Evolutionary conservation across 23 tunicate genomes (phyloP), one percentile per base, ranked within the genome.

Genomic region (Diplosoma virens): DNA sequence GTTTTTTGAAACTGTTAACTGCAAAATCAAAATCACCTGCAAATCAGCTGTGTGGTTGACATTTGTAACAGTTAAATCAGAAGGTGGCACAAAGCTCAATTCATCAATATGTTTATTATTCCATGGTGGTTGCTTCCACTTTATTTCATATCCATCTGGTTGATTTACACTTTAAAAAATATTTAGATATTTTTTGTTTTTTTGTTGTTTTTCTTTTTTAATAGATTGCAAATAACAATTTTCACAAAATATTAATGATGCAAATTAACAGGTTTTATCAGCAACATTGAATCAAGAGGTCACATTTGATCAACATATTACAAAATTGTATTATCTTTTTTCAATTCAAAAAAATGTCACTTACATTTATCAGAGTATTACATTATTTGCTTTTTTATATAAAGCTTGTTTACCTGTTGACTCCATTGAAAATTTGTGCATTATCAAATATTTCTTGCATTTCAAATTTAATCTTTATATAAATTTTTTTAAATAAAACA

Each of bases 51-150:
- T 80, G 16, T 88, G 95, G 1, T 76, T 75, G 25, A 88, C 83
- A 25, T 82, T 78, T 16, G 95, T 88, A 0, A 82, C 87, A 45
- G 67, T 81, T 1, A 81, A 65, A 47, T 88, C 87, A 16, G 95
- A 88, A 45, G 76, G 95, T 50, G 95, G 83, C 30, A 33, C 35
- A 2, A 77, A 25, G 4, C 33, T 27, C 17, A 82, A 30, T 55
- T 67, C 32, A 41, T 81, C 75, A 29, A 82, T 32, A 26, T 52
- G 25, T 48, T 88, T 83, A 45, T 32, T 46, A 69, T 70, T 76
- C 95, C 95, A 88, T 65, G 95, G 77, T 22, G 83, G 82, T 31
- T 87, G 66, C 1, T 30, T 58, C 58, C 31, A 35, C 25, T 29
- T 25, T 45, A 32, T n/a, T 23, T 37, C 69, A 27, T 16, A 45